phyloP scores from a whole-genome alignment of 2,888 invertebrate genomes.

The Cantharis rufa region DNA sequence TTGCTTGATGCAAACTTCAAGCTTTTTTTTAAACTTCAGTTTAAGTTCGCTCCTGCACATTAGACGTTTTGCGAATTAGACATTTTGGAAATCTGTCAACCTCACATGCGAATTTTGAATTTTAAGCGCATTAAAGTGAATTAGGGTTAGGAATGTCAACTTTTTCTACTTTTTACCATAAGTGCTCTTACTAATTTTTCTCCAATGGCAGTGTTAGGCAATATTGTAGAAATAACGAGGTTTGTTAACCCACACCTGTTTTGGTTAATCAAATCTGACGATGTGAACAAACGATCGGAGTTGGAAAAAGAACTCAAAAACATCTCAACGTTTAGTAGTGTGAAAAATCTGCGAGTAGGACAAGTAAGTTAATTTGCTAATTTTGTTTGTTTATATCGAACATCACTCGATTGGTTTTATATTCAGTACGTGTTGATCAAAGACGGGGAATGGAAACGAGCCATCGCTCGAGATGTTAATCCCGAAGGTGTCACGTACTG shows the following conservation, averaged over 20 bases:
- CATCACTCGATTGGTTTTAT: neutral
- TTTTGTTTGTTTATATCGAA: neutral
- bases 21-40: too few relatives aligned
- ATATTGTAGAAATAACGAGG: slow-evolving; percentile 30
- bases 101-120: neutral
- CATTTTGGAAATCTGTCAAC: neutral
- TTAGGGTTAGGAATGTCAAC: neutral
- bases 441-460: slow-evolving; percentile 7
- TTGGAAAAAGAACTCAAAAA: slow-evolving; percentile 33
- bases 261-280: slow-evolving; percentile 38
- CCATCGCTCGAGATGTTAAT: neutral
- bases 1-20: too few relatives aligned
- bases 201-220: neutral
- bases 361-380: neutral
- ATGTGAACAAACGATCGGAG: slow-evolving; percentile 13
- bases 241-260: slow-evolving; percentile 45
- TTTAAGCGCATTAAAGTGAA: neutral
- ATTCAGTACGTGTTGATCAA: slow-evolving; percentile 5
- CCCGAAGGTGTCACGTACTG: slow-evolving; percentile 36
- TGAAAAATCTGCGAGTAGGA: neutral
- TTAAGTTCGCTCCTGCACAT: too few relatives aligned
- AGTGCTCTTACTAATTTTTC: neutral
- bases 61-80: neutral
- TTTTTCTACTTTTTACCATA: neutral
- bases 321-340: neutral